phyloP scores from a whole-genome alignment of 1,140 invertebrate species.

The Diuraphis noxia region DNA sequence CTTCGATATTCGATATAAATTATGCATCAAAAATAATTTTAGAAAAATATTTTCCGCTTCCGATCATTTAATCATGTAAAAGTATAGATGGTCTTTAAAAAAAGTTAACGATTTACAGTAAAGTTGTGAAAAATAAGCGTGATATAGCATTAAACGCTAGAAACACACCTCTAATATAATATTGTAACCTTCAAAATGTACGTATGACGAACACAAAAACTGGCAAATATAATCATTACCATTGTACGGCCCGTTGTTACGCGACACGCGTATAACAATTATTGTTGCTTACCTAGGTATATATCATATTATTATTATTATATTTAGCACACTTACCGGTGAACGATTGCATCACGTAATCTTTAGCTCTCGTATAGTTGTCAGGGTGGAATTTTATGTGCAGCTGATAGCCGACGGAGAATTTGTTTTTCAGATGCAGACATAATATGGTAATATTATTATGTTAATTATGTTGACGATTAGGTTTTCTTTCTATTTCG shows the following conservation, averaged over 20 bases:
- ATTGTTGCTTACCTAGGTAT: not conserved
- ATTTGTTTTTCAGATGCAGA: conserved; percentile 71
- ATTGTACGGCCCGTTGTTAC: not conserved
- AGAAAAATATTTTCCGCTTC: not conserved
- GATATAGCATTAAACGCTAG: no score
- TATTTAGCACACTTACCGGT: not conserved
- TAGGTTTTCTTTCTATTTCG: not conserved
- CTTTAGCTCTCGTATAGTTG: conserved; percentile 55
- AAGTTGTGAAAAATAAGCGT: no score
- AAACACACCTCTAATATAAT: no score
- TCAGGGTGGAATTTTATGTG: conserved; percentile 62
- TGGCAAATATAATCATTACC: not conserved
- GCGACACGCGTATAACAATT: not conserved
- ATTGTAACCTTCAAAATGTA: no score
- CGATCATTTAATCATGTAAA: not conserved
- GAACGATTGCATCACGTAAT: conserved; percentile 47
- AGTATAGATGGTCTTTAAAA: no score
- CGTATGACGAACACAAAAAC: not conserved
- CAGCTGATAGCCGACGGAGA: conserved; percentile 77
- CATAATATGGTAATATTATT: not conserved
- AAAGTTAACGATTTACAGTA: no score
- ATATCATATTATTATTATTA: no score
- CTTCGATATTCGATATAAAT: not conserved
- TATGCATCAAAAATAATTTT: not conserved
- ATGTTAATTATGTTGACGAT: not conserved